Percentiles rank a stretch among this genome's conserved stretches.
These are phyloP conservation scores for Ditylenchus weischeri DNA, from an alignment of 2,888 invertebrate genomes.

Conservation along the genomic window DNA sequence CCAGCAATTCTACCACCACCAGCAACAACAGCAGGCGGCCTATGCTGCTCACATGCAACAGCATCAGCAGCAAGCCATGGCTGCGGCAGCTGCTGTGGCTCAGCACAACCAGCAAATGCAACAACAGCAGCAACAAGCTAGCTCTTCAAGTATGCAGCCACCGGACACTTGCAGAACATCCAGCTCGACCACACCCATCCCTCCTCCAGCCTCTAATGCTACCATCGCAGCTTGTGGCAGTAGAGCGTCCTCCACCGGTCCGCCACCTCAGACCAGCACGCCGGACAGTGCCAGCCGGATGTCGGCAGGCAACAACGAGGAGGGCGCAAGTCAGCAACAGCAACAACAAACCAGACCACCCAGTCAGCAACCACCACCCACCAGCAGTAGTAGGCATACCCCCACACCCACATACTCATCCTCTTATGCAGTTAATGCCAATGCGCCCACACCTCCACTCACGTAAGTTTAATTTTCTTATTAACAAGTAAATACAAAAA, in stretches of 20 bases:
- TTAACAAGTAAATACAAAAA: too few relatives aligned
- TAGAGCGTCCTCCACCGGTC: conserved; percentile 22
- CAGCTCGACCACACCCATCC: conserved; percentile 16
- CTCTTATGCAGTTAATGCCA: conserved; percentile 14
- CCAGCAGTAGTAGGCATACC: conserved; percentile 14
- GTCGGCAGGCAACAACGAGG: conserved; percentile 34
- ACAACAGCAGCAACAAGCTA: conserved; percentile 1
- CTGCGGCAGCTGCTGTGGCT: conserved; percentile 17
- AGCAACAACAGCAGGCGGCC: conserved; percentile 29
- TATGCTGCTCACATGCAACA: conserved; percentile 19
- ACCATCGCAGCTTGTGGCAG: neutral
- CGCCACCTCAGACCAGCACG: conserved; percentile 30
- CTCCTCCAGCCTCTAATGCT: conserved; percentile 13
- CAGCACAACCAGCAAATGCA: conserved; percentile 1
- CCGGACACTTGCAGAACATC: conserved; percentile 9
- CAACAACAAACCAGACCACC: conserved; percentile 12
- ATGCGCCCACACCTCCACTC: conserved; percentile 25
- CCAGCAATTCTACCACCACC: conserved; percentile 16
- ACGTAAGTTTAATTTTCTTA: conserved; percentile 12
- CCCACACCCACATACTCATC: conserved; percentile 18
- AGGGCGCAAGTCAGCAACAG: neutral
- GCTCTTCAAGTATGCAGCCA: conserved; percentile 2
- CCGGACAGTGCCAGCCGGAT: conserved; percentile 40
- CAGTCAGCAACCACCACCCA: conserved; percentile 17
- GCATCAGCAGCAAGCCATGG: conserved; percentile 25